Conservation (phyloP, 2,113 vertebrate genomes). For the Atractosteus spatula region DNA sequence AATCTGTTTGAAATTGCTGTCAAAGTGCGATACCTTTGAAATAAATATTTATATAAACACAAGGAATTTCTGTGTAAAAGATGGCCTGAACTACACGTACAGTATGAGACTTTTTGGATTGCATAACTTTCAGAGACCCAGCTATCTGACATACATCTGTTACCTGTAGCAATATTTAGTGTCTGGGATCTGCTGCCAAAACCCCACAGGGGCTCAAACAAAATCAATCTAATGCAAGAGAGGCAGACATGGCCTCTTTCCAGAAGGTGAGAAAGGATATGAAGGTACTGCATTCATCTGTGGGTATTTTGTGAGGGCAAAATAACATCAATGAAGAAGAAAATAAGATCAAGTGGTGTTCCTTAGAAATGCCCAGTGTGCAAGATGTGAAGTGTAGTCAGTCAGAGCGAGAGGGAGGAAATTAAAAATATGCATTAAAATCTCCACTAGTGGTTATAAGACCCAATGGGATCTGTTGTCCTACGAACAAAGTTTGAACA, state of each 20-base stretch:
- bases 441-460: too few species aligned
- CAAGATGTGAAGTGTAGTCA: too few species aligned
- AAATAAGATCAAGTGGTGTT: too few species aligned
- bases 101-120: background rate
- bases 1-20: too few species aligned
- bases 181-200: constrained; percentile 5
- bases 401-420: too few species aligned
- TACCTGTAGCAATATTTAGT: constrained; percentile 5
- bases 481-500: too few species aligned
- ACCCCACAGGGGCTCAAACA: background rate
- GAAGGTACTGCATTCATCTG: background rate
- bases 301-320: background rate
- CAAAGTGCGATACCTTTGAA: too few species aligned
- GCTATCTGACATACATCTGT: constrained; percentile 5
- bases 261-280: constrained; percentile 10
- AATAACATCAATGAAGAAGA: background rate
- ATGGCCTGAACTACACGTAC: background rate
- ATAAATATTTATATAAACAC: background rate
- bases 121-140: background rate
- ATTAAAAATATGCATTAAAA: too few species aligned
- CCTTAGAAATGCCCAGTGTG: too few species aligned
- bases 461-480: too few species aligned
- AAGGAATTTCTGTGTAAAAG: background rate
- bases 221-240: constrained; percentile 3
- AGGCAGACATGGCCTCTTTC: background rate